Percentiles rank a stretch among this genome's conserved stretches.
phyloP scores from a whole-genome alignment of 2,888 invertebrate species.

The Morpho helenor region DNA sequence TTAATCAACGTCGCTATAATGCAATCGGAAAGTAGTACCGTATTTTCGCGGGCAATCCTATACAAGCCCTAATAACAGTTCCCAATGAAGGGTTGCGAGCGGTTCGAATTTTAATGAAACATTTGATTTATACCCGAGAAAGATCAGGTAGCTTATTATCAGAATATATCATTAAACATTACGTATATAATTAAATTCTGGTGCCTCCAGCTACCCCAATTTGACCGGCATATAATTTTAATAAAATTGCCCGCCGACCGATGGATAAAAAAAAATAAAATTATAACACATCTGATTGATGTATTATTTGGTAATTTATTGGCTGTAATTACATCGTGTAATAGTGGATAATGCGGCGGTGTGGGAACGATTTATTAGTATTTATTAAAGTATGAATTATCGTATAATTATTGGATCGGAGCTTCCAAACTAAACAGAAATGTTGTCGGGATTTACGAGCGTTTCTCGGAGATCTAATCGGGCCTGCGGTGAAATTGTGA shows the following conservation, averaged over 20 bases:
- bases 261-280: slow-evolving; percentile 57
- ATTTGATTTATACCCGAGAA: slow-evolving; percentile 73
- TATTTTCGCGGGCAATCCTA: slow-evolving; percentile 58
- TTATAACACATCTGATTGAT: slow-evolving; percentile 80
- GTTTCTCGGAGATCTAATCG: slow-evolving; percentile 70
- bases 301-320: slow-evolving; percentile 79
- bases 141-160: slow-evolving; percentile 79
- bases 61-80: slow-evolving; percentile 53
- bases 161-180: slow-evolving; percentile 78
- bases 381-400: slow-evolving; percentile 79
- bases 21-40: slow-evolving; percentile 51
- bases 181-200: slow-evolving; percentile 75
- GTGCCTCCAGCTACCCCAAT: slow-evolving; percentile 75
- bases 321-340: slow-evolving; percentile 77
- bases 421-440: slow-evolving; percentile 74
- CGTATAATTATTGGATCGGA: slow-evolving; percentile 75
- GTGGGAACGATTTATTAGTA: slow-evolving; percentile 74
- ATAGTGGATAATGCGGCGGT: slow-evolving; percentile 71
- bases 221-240: slow-evolving; percentile 72
- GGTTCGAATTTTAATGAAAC: slow-evolving; percentile 75
- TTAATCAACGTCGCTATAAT: slow-evolving; percentile 54
- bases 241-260: slow-evolving; percentile 71
- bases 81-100: slow-evolving; percentile 71
- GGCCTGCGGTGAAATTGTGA: slow-evolving; percentile 44
- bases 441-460: slow-evolving; percentile 72